Evolutionary conservation across 2,113 vertebrate genomes (phyloP).

Genomic region (Nesoenas mayeri): DNA sequence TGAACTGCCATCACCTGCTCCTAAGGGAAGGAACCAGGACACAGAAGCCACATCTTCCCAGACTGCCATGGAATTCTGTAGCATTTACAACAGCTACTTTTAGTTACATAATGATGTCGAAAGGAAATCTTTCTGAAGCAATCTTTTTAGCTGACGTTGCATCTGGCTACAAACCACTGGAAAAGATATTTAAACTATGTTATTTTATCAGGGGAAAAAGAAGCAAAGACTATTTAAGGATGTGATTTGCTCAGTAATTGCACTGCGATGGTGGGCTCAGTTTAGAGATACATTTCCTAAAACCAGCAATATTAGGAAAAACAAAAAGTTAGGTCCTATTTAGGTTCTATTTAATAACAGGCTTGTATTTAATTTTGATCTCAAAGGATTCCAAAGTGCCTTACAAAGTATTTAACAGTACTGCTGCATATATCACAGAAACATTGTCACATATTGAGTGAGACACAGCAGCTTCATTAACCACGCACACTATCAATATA

Average conservation of each 20-base stretch:
- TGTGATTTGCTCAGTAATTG: constrained; percentile 54
- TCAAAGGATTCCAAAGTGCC: constrained; percentile 25
- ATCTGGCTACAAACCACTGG: constrained; percentile 47
- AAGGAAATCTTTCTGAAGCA: constrained; percentile 36
- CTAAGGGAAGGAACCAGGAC: not conserved
- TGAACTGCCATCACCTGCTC: not conserved
- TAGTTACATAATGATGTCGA: constrained; percentile 14
- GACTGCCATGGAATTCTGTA: not conserved
- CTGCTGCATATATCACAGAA: not conserved
- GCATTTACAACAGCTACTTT: constrained; percentile 10
- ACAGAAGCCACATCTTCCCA: not conserved
- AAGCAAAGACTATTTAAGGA: constrained; percentile 46
- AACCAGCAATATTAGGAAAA: not conserved
- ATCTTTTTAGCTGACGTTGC: constrained; percentile 54
- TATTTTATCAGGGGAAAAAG: constrained; percentile 16
- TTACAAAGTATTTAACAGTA: not conserved
- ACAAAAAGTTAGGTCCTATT: not conserved
- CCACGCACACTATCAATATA: not conserved
- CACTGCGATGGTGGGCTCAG: constrained; percentile 38
- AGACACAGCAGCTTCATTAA: not conserved
- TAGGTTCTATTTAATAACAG: constrained; percentile 18
- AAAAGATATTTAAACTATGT: constrained; percentile 57
- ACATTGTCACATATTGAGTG: not conserved
- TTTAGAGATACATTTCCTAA: constrained; percentile 42
- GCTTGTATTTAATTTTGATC: constrained; percentile 19